Evolutionary conservation across 1,140 invertebrate genomes (phyloP), one percentile per base, ranked within the genome.

Genomic region (Glossosoma conforme): DNA sequence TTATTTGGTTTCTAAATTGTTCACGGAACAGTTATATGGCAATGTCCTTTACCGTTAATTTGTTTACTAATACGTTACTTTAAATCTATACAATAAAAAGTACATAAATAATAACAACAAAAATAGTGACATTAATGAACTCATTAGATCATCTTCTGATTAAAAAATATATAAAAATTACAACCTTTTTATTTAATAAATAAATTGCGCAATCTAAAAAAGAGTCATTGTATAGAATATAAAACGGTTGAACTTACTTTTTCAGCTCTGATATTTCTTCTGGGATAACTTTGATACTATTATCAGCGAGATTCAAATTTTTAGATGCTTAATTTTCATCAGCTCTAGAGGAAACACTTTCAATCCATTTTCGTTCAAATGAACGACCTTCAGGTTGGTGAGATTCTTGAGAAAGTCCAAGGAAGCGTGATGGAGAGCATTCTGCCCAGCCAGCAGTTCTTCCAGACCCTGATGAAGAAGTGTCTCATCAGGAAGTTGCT

Each of bases 241-340:
- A n/a, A n/a, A n/a, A n/a, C n/a, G 25, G 6, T 28, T 9, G 6
- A 55, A 78, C 82, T 80, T 71, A 87, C 85, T 81, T 80, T 60
- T 73, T 66, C 36, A 86, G 69, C 40, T 71, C 70, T 56, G 68
- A 71, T 58, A 87, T 81, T 61, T 80, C 80, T 18, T 74, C 62
- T 1, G 84, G 82, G 40, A 86, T 59, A 43, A 76, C 70, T 38
- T 72, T 62, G 28, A 87, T 77, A 53, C 74, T 74, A 61, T 87
- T 87, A 62, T 84, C 78, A 22, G 83, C 82, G n/a, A 87, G 65
- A 65, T 87, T 81, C 36, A 87, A 30, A 75, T 74, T n/a, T 76
- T 78, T 33, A 86, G 64, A 1, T 75, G 64, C 2, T 65, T 66
- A 18, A 86, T 65, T 35, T 74, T 66, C 56, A 85, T 69, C 24